Base-by-base conservation (phyloP, 2,797 vertebrate species). In the Calcarius lapponicus region DNA sequence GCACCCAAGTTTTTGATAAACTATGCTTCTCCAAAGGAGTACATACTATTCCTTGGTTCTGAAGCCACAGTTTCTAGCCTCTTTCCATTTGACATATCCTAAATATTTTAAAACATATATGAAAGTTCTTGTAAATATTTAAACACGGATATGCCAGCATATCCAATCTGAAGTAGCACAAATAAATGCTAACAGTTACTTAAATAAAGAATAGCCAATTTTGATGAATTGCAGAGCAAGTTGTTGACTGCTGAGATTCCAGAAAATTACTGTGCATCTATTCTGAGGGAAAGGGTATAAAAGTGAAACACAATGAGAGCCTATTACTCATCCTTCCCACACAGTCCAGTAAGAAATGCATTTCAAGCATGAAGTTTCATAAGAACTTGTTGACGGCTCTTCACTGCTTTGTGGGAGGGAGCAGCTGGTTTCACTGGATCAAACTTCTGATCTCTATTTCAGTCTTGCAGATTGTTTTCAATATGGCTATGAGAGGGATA, bases 141-240 rank as follows among this genome's bases (percentile, higher is more conserved):
- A 87, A 95, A 71, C 17, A 91, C 36, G 56, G 34, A 40, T 86
- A 93, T 47, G 29, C 6, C 36, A 87, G 16, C 57, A 85, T 26
- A 71, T 74, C 50, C 91, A 45, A 69, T 40, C 13, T 19, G 7
- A 89, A 72, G 17, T n/a, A 74, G 31, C 47, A 34, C 42, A 80
- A 71, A 90, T 48, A 87, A 76, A 69, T 8, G 12, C 61, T 87
- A 95, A 74, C 0, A 0, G 1, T 86, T 86, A 32, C n/a, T 80
- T 73, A 74, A 89, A 80, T 47, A 72, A 72, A 88, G 15, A 79
- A 51, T 36, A 70, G 19, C 10, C 12, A 73, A 10, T 80, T 76
- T 51, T 72, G 61, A 86, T 75, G 61, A 92, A 93, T 14, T 89
- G 20, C 17, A 74, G 82, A 82, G 64, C 43, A 95, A 96, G 38